phyloP scores from a whole-genome alignment of 1,140 invertebrate genomes.

The Hyposmocoma kahamanoa region DNA sequence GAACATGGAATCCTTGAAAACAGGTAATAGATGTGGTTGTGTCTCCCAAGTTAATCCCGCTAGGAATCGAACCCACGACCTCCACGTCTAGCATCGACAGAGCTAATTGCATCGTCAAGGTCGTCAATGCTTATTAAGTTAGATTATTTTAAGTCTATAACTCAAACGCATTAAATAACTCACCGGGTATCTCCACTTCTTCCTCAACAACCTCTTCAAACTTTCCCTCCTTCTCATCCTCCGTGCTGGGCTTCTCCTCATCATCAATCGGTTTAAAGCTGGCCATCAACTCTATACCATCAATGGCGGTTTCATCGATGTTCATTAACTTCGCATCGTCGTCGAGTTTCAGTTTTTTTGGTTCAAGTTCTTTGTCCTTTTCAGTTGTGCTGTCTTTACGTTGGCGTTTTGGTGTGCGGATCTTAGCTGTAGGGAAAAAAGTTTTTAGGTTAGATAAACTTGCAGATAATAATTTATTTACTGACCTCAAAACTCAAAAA shows the following conservation, averaged over 20 bases:
- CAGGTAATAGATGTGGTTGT: too few relatives aligned
- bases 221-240: slow-evolving; percentile 56
- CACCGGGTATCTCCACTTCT: slow-evolving; percentile 19
- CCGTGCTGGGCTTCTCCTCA: slow-evolving; percentile 57
- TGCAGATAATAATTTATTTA: too few relatives aligned
- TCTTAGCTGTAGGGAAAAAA: slow-evolving; percentile 49
- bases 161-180: too few relatives aligned
- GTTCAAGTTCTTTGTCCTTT: slow-evolving; percentile 59
- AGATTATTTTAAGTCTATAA: too few relatives aligned
- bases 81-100: too few relatives aligned
- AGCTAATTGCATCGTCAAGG: too few relatives aligned
- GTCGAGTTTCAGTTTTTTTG: slow-evolving; percentile 55
- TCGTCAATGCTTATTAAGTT: too few relatives aligned
- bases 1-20: too few relatives aligned
- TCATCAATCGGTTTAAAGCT: slow-evolving; percentile 51
- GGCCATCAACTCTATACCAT: slow-evolving; percentile 69
- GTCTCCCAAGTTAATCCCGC: too few relatives aligned
- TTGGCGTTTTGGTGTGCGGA: slow-evolving; percentile 72
- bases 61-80: too few relatives aligned
- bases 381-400: slow-evolving; percentile 74
- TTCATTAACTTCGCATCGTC: slow-evolving; percentile 50
- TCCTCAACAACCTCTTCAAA: slow-evolving; percentile 48
- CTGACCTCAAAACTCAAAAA: too few relatives aligned
- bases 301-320: slow-evolving; percentile 69
- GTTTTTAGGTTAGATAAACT: too few relatives aligned